Evolutionary conservation across 2,888 invertebrate species (phyloP), one percentile per base, ranked within the genome.

Genomic region (Nomada ruficornis): DNA sequence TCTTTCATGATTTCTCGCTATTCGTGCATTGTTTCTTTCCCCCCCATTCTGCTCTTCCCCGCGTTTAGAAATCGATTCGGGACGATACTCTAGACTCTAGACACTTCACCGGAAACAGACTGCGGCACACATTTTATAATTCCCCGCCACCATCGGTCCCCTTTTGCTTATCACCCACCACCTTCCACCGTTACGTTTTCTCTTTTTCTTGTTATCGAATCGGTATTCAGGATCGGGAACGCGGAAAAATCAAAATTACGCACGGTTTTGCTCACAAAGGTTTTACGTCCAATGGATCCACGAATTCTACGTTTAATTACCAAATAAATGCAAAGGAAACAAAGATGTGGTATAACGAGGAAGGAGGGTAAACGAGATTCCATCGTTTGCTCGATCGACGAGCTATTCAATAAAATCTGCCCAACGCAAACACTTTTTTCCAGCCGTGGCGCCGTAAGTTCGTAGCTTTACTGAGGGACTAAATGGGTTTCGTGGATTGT

Each of bases 1-100:
- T 87, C 76, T 78, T 77, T 69, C 72, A 73, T 68, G 57, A 63
- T 71, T 79, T 3, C 42, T 54, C 26, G 54, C 55, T 13, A 65
- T 57, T 74, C 55, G 36, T 47, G 57, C 60, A 10, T 59, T 73
- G 79, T 20, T 50, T 52, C 55, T 15, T 10, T 13, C 2, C 26
- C 26, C 26, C 26, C 26, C 26, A 26, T 23, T 11, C 42, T 10
- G n/a, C n/a, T 13, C 42, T 7, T 26, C 54, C 54, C 36, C 52
- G 10, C 57, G 20, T 23, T 52, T 42, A 42, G 9, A 59, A 64
- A 72, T 55, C 26, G 44, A 65, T 67, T 23, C 50, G 11, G 64
- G 42, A 65, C 23, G 42, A 63, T 77, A 13, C 42, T 60, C 2
- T n/a, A 23, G 9, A 13, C 42, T 60, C 2, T n/a, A 23, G 9